phyloP scores from a whole-genome alignment of 92 coral and sea anemone species.

The Virgularia gustaviana region DNA sequence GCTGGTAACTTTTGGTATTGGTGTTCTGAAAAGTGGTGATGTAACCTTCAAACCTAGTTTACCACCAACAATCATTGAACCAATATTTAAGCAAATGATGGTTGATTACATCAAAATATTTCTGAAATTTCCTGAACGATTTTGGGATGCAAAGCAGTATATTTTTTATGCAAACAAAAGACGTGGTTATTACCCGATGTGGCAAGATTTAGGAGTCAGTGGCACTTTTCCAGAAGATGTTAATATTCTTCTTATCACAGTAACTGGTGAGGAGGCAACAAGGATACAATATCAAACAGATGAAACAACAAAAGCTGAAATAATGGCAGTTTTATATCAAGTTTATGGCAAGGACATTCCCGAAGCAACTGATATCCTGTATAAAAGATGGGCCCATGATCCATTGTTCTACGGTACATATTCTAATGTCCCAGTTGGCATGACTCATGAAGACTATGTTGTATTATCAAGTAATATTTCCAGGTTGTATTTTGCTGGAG shows the following conservation, averaged over 20 bases:
- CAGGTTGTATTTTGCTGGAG: slow-evolving; percentile 68
- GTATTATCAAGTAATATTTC: slow-evolving; percentile 55
- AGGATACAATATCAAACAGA: slow-evolving; percentile 64
- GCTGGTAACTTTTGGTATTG: slow-evolving; percentile 74
- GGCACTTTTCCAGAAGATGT: slow-evolving; percentile 66
- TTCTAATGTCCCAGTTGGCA: slow-evolving; percentile 75
- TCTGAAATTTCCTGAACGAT: slow-evolving; percentile 66
- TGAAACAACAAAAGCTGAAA: slow-evolving; percentile 55
- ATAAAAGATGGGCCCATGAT: slow-evolving; percentile 68
- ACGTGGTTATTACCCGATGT: slow-evolving; percentile 67
- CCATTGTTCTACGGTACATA: slow-evolving; percentile 62
- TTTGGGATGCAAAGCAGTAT: slow-evolving; percentile 78
- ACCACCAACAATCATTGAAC: slow-evolving; percentile 67
- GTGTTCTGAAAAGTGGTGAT: slow-evolving; percentile 65
- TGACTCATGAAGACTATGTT: slow-evolving; percentile 57
- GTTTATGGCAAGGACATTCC: slow-evolving; percentile 69
- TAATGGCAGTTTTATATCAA: slow-evolving; percentile 62
- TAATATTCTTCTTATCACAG: slow-evolving; percentile 73
- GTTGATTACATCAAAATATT: slow-evolving; percentile 77
- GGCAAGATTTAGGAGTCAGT: slow-evolving; percentile 73
- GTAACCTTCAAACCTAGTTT: slow-evolving; percentile 58
- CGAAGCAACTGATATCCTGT: slow-evolving; percentile 56
- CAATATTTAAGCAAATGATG: slow-evolving; percentile 76
- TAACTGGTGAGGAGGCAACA: slow-evolving; percentile 74
- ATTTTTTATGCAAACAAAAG: slow-evolving; percentile 67